phyloP scores from a whole-genome alignment of 1,140 invertebrate genomes.

The Heliconius melpomene region DNA sequence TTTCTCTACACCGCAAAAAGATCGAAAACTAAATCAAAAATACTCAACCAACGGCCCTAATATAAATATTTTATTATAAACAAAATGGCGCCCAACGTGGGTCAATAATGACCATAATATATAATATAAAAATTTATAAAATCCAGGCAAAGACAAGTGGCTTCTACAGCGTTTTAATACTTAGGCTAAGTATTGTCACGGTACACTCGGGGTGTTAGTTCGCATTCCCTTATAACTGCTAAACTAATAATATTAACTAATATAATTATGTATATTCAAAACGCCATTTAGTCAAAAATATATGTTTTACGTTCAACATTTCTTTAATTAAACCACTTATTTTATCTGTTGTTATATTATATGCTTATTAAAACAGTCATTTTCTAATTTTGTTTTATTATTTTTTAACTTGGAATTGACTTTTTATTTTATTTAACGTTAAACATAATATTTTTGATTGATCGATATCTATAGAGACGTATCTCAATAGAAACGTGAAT shows the following conservation, averaged over 20 bases:
- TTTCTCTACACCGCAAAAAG: not conserved
- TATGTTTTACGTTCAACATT: constrained; percentile 17
- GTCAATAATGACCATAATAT: constrained; percentile 20
- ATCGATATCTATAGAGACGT: not conserved
- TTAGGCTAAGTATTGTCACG: constrained; percentile 71
- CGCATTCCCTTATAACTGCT: constrained; percentile 67
- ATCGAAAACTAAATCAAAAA: no score
- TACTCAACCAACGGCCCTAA: not conserved
- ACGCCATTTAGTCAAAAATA: constrained; percentile 21
- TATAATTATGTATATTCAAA: constrained; percentile 23
- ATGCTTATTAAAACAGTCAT: not conserved
- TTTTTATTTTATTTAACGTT: not conserved
- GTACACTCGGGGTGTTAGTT: constrained; percentile 72
- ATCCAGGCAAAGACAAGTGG: constrained; percentile 62
- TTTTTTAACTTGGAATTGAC: not conserved
- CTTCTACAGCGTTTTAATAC: constrained; percentile 61
- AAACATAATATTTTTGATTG: constrained; percentile 9
- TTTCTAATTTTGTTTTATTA: not conserved
- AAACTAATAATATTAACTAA: constrained; percentile 62
- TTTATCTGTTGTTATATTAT: not conserved
- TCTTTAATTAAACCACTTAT: not conserved
- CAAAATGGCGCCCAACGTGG: constrained; percentile 33
- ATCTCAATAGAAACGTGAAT: constrained; percentile 10
- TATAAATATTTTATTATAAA: not conserved
- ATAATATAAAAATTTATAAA: constrained; percentile 20